phyloP scores from a whole-genome alignment of 2,888 invertebrate genomes.

The Pristionchus maxplancki region DNA sequence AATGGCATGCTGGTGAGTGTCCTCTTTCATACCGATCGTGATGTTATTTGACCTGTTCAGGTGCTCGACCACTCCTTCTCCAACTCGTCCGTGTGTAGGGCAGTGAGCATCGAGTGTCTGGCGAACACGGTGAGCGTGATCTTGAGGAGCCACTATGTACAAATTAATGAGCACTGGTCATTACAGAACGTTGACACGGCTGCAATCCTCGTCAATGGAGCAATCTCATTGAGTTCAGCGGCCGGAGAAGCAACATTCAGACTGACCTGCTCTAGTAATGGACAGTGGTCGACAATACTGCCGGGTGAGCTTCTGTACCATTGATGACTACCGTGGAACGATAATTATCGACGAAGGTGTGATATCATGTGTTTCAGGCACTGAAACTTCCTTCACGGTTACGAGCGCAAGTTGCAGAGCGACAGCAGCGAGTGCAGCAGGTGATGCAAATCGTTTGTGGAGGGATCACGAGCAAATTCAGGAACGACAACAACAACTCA shows the following conservation, averaged over 20 bases:
- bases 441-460: background rate
- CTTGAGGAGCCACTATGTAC: too few species aligned
- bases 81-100: background rate
- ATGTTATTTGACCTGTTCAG: background rate
- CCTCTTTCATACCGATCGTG: background rate
- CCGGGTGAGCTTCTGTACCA: background rate
- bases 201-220: slow-evolving; percentile 4
- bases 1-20: slow-evolving; percentile 49
- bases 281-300: slow-evolving; percentile 6
- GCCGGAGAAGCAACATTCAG: background rate
- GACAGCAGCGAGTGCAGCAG: background rate
- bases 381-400: slow-evolving; percentile 5
- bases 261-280: slow-evolving; percentile 3
- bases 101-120: slow-evolving; percentile 20
- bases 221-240: background rate
- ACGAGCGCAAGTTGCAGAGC: slow-evolving; percentile 45
- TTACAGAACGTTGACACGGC: slow-evolving; percentile 8
- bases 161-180: background rate
- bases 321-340: background rate
- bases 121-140: slow-evolving; percentile 30
- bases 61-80: slow-evolving; percentile 51
- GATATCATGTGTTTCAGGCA: too few species aligned
- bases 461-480: background rate
- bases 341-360: too few species aligned
- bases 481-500: background rate